Percentiles rank a stretch among this genome's conserved stretches.
phyloP scores from a whole-genome alignment of 2,113 vertebrate species.

The Ardeotis arabs region DNA sequence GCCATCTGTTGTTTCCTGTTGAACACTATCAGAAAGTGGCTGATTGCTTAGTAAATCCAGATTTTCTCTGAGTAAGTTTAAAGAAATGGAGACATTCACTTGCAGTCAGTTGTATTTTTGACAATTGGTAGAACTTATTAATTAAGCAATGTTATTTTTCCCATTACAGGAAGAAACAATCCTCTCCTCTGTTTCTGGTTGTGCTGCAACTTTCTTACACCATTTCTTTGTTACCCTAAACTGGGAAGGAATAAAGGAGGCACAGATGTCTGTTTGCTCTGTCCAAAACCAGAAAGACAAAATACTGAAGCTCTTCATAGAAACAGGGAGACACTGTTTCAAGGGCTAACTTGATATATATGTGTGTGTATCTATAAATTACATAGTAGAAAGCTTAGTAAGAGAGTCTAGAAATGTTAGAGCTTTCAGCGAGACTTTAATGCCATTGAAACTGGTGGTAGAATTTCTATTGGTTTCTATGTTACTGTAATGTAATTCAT shows the following conservation, averaged over 20 bases:
- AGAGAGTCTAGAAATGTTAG: background rate
- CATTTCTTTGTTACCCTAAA: background rate
- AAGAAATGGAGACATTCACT: background rate
- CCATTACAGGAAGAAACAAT: background rate
- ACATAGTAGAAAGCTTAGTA: background rate
- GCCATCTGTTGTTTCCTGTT: slow-evolving; percentile 28
- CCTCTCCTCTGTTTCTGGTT: background rate
- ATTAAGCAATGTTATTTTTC: background rate
- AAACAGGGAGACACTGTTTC: background rate
- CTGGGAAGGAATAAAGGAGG: background rate
- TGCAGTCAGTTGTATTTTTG: background rate
- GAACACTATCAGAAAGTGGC: slow-evolving; percentile 2
- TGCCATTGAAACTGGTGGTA: background rate
- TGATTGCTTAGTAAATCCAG: slow-evolving; percentile 25
- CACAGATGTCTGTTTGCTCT: background rate
- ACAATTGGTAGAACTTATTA: background rate
- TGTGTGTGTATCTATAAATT: background rate
- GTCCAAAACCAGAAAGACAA: background rate
- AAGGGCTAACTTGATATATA: background rate
- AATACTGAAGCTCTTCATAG: background rate
- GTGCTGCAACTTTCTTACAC: background rate
- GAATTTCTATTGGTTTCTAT: background rate
- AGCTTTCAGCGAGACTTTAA: background rate
- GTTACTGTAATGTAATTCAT: background rate
- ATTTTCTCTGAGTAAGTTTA: background rate